Percentiles rank a stretch among this genome's conserved stretches.
Evolutionary conservation across 2,888 invertebrate genomes (phyloP).

Genomic region (Heterodera filipjevi): DNA sequence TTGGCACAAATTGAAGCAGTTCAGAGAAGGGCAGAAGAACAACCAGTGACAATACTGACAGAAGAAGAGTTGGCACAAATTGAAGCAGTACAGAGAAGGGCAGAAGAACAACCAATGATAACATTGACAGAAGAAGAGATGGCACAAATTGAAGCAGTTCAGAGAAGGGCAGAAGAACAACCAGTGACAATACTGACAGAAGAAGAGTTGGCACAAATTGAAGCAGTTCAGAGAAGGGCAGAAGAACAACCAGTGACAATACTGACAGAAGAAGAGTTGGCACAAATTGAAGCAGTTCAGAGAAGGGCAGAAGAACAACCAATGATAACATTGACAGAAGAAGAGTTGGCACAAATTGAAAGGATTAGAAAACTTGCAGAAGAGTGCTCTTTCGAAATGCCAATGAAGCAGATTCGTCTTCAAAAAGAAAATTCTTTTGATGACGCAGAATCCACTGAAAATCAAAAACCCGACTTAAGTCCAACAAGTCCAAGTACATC

Average conservation of each 20-base stretch:
- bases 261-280: neutral
- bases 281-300: conserved; percentile 33
- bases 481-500: too few relatives aligned
- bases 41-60: too few relatives aligned
- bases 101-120: too few relatives aligned
- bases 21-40: conserved; percentile 32
- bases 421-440: too few relatives aligned
- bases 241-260: too few relatives aligned
- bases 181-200: too few relatives aligned
- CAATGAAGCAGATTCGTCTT: too few relatives aligned
- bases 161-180: neutral
- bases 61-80: conserved; percentile 44
- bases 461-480: too few relatives aligned
- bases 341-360: conserved; percentile 43
- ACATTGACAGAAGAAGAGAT: conserved; percentile 25
- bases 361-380: conserved; percentile 23
- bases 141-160: conserved; percentile 13
- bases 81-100: conserved; percentile 30
- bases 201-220: neutral
- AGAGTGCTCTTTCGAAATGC: conserved; percentile 23
- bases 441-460: too few relatives aligned
- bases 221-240: neutral
- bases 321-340: too few relatives aligned
- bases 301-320: conserved; percentile 37
- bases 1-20: conserved; percentile 29